These are phyloP conservation scores for Eupithecia vulgata DNA, from an alignment of 2,888 invertebrate genomes.

Conservation along the genomic window DNA sequence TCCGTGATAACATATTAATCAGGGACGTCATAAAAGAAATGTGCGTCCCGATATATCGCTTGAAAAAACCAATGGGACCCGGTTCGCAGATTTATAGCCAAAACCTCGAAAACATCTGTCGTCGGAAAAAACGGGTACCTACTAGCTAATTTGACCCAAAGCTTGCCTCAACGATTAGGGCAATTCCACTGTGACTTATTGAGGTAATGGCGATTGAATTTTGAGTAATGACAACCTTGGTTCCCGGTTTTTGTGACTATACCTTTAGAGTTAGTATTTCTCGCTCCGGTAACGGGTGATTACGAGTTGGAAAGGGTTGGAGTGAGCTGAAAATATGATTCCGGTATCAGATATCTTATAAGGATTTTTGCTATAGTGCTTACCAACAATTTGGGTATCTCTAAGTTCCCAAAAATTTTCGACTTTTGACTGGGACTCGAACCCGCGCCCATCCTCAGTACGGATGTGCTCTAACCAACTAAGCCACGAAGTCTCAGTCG, in stretches of 20 bases:
- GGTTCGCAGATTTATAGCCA: constrained; percentile 66
- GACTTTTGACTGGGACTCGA: no score
- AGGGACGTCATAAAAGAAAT: constrained; percentile 75
- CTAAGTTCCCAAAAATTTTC: no score
- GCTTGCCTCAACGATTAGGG: constrained; percentile 47
- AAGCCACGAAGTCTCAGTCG: no score
- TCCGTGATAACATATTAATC: constrained; percentile 68
- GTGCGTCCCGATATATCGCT: constrained; percentile 70
- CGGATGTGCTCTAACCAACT: no score
- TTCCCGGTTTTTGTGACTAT: not conserved
- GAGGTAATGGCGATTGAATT: constrained; percentile 36
- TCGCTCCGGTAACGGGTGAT: not conserved
- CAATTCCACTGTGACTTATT: constrained; percentile 42
- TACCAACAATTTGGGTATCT: no score
- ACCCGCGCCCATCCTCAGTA: no score
- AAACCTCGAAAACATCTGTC: constrained; percentile 66
- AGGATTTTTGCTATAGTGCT: no score
- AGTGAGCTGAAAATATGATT: not conserved
- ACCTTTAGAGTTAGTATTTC: not conserved
- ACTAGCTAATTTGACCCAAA: constrained; percentile 53
- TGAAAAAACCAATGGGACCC: constrained; percentile 47
- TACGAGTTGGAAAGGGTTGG: not conserved
- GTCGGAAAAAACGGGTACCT: constrained; percentile 52
- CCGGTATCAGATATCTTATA: no score
- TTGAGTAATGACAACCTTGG: constrained; percentile 23